phyloP scores from a whole-genome alignment of 2,797 vertebrate species.

The Cryptoblepharus egeriae region DNA sequence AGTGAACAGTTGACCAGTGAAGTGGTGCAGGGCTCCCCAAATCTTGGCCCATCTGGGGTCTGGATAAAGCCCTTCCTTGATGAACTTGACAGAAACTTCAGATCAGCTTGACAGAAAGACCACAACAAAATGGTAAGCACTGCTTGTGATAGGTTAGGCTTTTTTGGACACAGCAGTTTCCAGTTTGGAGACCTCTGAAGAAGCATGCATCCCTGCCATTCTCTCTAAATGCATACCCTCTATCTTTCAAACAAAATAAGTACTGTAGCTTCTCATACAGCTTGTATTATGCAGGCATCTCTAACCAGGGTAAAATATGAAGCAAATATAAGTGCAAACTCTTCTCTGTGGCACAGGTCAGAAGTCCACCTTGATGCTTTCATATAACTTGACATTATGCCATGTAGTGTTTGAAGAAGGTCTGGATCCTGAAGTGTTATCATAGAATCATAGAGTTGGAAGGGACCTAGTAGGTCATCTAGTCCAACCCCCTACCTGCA shows the following conservation, averaged over 20 bases:
- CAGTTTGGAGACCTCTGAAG: neutral
- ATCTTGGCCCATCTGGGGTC: too few relatives aligned
- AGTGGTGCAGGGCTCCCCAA: too few relatives aligned
- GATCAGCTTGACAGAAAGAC: too few relatives aligned
- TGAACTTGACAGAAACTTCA: too few relatives aligned
- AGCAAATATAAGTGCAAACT: neutral
- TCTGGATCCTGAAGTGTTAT: neutral
- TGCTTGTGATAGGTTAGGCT: too few relatives aligned
- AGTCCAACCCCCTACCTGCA: too few relatives aligned
- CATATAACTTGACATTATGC: neutral
- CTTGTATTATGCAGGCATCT: neutral
- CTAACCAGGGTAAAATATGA: neutral
- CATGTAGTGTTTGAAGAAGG: neutral
- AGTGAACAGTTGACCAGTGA: neutral
- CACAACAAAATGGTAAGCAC: too few relatives aligned
- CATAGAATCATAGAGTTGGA: too few relatives aligned
- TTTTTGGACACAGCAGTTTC: too few relatives aligned
- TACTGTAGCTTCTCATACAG: too few relatives aligned
- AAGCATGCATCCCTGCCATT: neutral
- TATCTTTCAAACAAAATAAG: neutral
- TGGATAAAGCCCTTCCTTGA: too few relatives aligned
- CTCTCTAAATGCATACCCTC: neutral
- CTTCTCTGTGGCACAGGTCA: neutral
- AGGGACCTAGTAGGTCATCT: too few relatives aligned
- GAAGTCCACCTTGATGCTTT: neutral